Evolutionary conservation across 1,140 invertebrate genomes (phyloP).

Genomic region (Caerostris extrusa): DNA sequence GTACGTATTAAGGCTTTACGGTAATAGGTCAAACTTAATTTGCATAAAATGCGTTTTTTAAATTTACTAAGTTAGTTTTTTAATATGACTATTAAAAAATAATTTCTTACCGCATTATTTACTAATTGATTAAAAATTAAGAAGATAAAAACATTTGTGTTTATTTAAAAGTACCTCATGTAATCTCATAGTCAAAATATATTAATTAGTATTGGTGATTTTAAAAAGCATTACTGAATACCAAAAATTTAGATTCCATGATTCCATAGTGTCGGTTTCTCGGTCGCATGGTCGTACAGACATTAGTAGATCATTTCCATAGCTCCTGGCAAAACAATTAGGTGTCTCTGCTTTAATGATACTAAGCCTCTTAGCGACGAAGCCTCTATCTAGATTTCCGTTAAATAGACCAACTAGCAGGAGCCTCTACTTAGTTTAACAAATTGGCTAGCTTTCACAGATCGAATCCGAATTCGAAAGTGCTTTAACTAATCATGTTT

Average conservation of each 20-base stretch:
- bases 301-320: background rate
- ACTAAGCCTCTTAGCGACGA: constrained; percentile 24
- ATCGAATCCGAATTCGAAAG: constrained; percentile 1
- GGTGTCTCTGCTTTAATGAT: background rate
- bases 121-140: no score
- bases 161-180: no score
- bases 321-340: constrained; percentile 5
- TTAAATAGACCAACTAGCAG: background rate
- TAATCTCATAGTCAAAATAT: no score
- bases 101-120: no score
- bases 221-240: no score
- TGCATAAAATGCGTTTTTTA: no score
- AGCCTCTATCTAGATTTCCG: background rate
- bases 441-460: background rate
- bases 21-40: no score
- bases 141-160: no score
- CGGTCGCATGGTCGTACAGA: background rate
- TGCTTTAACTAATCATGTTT: constrained; percentile 12
- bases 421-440: constrained; percentile 24
- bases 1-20: no score
- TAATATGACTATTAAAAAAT: no score
- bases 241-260: background rate
- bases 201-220: no score
- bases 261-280: background rate
- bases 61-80: no score